Base-by-base conservation (phyloP, 1,140 invertebrate species). In the Sesamia nonagrioides region DNA sequence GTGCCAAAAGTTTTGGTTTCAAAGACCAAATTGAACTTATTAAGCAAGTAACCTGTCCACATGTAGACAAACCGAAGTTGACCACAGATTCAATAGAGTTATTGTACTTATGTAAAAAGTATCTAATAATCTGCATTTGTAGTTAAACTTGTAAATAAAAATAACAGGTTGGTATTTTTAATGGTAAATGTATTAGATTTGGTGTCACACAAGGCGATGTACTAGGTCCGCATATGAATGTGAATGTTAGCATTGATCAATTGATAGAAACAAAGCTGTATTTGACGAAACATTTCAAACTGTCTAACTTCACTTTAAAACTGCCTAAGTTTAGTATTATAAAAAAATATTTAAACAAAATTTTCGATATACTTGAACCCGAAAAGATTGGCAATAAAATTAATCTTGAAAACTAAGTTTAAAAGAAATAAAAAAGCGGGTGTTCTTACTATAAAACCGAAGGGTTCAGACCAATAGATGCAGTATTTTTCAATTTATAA, bases 181-280 rank as follows among this genome's bases (percentile, higher is more conserved):
- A 66, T 71, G 17, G 15, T 83, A 54, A 42, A 45, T 68, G 61
- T 83, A 56, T 78, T 83, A 83, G 78, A 80, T 52, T 84, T 82
- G 78, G 78, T 84, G 79, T 84, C 45, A 63, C 74, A 40, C 78
- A 82, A 82, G 81, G 81, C 63, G 60, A 42, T 77, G 73, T 74
- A 50, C n/a, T 78, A 71, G 75, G 74, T 56, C 80, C 74, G 42
- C 18, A 68, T 77, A n/a, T 81, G 18, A 61, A 61, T 75, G 56
- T 75, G 58, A 45, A 75, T 75, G 73, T 75, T 75, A 75, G 73
- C 13, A 18, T 58, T 75, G 58, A 75, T 75, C 8, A 45, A 35
- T 74, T 54, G 71, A 75, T 63, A 63, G 54, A 42, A 60, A 50
- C 17, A 35, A 75, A 75, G 73, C 73, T 75, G 56, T 75, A 33